A percentile compares a stretch with the other conserved stretches of the same genome.
Evolutionary conservation across 2,888 invertebrate species (phyloP).

Genomic region (Patella ulyssiponensis): DNA sequence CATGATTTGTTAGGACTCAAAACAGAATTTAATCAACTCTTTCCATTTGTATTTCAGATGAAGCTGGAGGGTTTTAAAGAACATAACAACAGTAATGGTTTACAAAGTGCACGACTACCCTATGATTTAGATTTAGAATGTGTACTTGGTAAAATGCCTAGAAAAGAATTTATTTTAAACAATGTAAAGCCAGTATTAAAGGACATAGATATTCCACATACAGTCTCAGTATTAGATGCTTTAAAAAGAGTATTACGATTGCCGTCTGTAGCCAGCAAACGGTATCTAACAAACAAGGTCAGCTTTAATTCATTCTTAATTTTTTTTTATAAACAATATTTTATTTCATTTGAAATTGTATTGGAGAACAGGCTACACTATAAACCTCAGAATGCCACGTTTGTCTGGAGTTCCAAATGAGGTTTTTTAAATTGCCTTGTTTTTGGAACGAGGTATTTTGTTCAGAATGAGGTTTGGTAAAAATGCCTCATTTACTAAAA

Average conservation of each 20-base stretch:
- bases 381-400: too few relatives aligned
- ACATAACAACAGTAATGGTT: conserved; percentile 19
- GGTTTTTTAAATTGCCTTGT: too few relatives aligned
- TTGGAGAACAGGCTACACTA: too few relatives aligned
- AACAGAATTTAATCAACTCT: background rate
- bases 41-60: conserved; percentile 49
- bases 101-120: conserved; percentile 74
- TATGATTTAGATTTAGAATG: conserved; percentile 91
- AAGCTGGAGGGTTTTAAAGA: conserved; percentile 54
- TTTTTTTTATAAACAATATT: too few relatives aligned
- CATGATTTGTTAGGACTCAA: too few relatives aligned
- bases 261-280: conserved; percentile 93
- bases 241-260: conserved; percentile 84
- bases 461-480: too few relatives aligned
- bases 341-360: too few relatives aligned
- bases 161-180: conserved; percentile 80
- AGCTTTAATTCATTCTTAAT: background rate
- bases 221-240: conserved; percentile 79
- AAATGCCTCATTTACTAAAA: too few relatives aligned
- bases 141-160: conserved; percentile 90
- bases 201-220: conserved; percentile 75
- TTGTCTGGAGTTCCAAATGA: too few relatives aligned
- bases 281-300: conserved; percentile 95
- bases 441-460: too few relatives aligned
- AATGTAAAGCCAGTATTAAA: conserved; percentile 74